Evolutionary conservation across 2,888 invertebrate genomes (phyloP).

Genomic region (Uloborus plumipes): DNA sequence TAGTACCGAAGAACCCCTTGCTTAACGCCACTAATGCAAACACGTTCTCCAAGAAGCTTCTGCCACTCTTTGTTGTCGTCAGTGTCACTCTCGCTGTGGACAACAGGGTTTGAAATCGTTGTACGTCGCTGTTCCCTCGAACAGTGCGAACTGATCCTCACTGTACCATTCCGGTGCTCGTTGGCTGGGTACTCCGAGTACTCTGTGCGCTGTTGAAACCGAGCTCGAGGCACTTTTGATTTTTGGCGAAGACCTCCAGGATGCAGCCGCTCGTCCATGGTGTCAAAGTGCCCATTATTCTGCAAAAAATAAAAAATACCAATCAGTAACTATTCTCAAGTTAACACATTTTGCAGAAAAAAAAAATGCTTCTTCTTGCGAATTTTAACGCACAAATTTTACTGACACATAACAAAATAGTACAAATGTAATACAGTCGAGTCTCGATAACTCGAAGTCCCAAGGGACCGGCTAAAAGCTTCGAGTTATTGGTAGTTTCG

Average conservation of each 20-base stretch:
- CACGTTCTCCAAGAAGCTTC: constrained; percentile 71
- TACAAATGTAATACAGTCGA: too few relatives aligned
- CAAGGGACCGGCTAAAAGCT: too few relatives aligned
- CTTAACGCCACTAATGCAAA: constrained; percentile 73
- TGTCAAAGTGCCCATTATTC: constrained; percentile 44
- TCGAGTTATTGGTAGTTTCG: too few relatives aligned
- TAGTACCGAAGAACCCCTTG: constrained; percentile 76
- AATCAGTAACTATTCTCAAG: background rate
- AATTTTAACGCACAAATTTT: constrained; percentile 6
- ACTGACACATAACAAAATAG: background rate
- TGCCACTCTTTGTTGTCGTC: constrained; percentile 56
- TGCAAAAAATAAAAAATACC: constrained; percentile 10
- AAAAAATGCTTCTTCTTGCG: too few relatives aligned
- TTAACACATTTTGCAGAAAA: background rate
- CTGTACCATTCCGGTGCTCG: constrained; percentile 4
- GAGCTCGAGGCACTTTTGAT: constrained; percentile 52
- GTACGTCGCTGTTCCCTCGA: background rate
- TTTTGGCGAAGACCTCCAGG: constrained; percentile 39
- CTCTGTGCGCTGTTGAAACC: constrained; percentile 19
- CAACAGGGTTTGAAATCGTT: background rate
- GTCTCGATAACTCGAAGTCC: too few relatives aligned
- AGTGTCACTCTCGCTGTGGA: background rate
- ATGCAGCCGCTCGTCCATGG: constrained; percentile 26
- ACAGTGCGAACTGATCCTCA: background rate
- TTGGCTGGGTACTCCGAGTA: background rate